Evolutionary conservation across 2,888 invertebrate genomes (phyloP).

Genomic region (Conops quadrifasciatus): DNA sequence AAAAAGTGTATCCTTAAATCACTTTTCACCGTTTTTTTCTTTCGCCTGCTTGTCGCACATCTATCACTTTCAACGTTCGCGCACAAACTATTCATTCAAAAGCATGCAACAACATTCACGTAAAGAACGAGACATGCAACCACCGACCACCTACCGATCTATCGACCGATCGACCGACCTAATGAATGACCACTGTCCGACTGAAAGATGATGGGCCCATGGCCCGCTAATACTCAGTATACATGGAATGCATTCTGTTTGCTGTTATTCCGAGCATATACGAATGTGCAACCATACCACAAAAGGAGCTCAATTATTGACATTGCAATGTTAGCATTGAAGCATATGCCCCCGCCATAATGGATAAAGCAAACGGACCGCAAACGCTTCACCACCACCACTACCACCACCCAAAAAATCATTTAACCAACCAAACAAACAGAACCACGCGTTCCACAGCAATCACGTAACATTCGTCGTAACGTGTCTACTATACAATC

Average conservation of each 20-base stretch:
- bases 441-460: too few relatives aligned
- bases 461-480: too few relatives aligned
- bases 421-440: too few relatives aligned
- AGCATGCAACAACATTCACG: constrained; percentile 3
- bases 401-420: neutral
- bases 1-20: too few relatives aligned
- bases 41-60: neutral
- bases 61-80: neutral
- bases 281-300: neutral
- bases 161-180: neutral
- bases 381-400: neutral
- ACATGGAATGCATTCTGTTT: neutral
- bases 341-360: neutral
- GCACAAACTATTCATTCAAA: neutral
- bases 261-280: neutral
- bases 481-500: too few relatives aligned
- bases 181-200: neutral
- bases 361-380: neutral
- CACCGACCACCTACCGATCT: too few relatives aligned
- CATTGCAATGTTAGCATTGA: neutral
- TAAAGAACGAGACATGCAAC: too few relatives aligned
- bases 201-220: neutral
- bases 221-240: neutral
- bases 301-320: neutral
- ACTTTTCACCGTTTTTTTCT: neutral